Evolutionary conservation across 2,888 invertebrate genomes (phyloP).

Genomic region (Oconnorella tubifera): DNA sequence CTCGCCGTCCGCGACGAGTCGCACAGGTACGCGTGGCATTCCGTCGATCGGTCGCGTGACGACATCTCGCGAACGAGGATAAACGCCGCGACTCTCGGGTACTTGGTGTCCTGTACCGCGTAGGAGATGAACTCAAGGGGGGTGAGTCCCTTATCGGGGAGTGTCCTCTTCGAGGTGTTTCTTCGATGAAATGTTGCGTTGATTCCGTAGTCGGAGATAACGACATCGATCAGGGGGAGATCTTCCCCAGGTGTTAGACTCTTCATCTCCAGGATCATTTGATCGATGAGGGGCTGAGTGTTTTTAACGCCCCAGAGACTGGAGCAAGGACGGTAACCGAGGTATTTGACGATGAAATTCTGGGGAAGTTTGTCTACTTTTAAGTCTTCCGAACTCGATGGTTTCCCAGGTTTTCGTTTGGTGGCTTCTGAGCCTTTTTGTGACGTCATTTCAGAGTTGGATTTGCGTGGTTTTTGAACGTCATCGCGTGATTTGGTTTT

Average conservation of each 20-base stretch:
- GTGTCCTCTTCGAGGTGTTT: conserved; percentile 39
- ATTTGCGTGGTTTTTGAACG: no score
- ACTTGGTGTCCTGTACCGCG: conserved; percentile 52
- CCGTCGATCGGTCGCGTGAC: conserved; percentile 42
- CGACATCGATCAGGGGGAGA: conserved; percentile 48
- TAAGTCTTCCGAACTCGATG: conserved; percentile 21
- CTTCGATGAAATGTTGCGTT: conserved; percentile 38
- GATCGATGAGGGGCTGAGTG: conserved; percentile 50
- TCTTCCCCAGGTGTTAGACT: conserved; percentile 42
- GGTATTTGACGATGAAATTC: conserved; percentile 52
- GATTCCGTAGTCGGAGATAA: conserved; percentile 27
- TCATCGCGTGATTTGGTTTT: no score
- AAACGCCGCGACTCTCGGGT: conserved; percentile 50
- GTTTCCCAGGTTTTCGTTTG: no score
- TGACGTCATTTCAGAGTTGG: no score
- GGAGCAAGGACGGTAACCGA: conserved; percentile 45
- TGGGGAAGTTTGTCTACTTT: conserved; percentile 51
- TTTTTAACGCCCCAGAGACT: conserved; percentile 51
- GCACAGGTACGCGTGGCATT: conserved; percentile 52
- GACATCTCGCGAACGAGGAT: conserved; percentile 53
- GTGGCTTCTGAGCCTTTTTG: no score
- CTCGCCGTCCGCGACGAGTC: conserved; percentile 36
- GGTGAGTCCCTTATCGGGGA: conserved; percentile 40
- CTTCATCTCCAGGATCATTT: conserved; percentile 45
- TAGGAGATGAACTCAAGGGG: conserved; percentile 55